Evolutionary conservation across 2,888 invertebrate genomes (phyloP), one percentile per base, ranked within the genome.

Genomic region (Eueremaeus valkanovi): DNA sequence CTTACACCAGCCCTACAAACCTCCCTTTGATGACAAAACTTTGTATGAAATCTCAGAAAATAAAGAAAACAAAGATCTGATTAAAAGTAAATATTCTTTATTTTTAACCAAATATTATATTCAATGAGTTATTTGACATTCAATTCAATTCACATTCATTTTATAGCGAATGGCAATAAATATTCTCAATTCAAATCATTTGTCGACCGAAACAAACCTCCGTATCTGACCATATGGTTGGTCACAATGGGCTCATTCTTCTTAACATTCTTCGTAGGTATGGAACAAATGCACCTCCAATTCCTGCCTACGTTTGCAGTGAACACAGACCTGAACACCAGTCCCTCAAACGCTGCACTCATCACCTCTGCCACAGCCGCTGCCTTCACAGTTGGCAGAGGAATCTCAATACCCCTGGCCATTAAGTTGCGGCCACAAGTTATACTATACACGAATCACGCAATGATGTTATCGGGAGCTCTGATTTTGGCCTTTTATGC

Each of bases 231-330:
- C 5, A 72, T 75, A 29, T 75, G 75, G 75, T 63, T 75, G 72
- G 75, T 75, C 8, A 36, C 72, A 16, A 72, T 75, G 75, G 75
- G 75, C 42, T 33, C 75, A 18, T 2, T 75, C 21, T 75, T 75
- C 29, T 40, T 75, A 3, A 75, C 75, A 16, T 75, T 75, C 42
- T 75, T 75, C 29, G 75, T 75, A 0, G 75, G 75, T 42, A 75
- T 75, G 75, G 75, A 75, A 49, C 75, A 75, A 36, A 75, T 75
- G 75, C 75, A 75, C 63, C 58, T 75, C 18, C 75, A 75, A 73
- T 75, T 75, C 72, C 45, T 75, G 72, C 75, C 75, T 16, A 75
- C 75, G 18, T 75, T 75, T 42, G 75, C 66, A 3, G 75, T 75
- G 21, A 75, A 72, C 55, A 31, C 75, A n/a, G 75, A 75, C 40